These are phyloP conservation scores for Agapornis canus DNA, from an alignment of 2,797 vertebrate species.

Conservation along the genomic window DNA sequence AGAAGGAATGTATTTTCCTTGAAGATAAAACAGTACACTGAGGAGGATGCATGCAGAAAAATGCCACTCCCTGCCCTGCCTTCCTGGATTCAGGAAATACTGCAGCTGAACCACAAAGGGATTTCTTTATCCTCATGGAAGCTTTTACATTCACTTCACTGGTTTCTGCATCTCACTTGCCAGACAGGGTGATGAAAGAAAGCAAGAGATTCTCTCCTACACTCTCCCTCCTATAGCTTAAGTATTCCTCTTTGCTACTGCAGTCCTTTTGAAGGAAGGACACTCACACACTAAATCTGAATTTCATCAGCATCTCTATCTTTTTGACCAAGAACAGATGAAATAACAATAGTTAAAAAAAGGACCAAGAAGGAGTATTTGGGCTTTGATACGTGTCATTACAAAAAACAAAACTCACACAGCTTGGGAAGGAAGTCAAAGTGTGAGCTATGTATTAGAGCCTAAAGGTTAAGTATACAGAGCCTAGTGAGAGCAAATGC, in stretches of 20 bases:
- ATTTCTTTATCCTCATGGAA: background rate
- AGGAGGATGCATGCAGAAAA: background rate
- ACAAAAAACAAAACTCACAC: background rate
- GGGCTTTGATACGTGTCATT: background rate
- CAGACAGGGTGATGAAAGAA: background rate
- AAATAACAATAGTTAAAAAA: background rate
- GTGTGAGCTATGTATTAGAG: background rate
- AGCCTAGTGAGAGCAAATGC: background rate
- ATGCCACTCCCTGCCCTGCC: background rate
- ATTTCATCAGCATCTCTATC: background rate
- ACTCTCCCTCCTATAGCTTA: background rate
- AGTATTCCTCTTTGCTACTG: background rate
- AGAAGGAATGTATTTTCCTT: background rate
- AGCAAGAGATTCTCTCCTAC: background rate
- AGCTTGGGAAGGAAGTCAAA: background rate
- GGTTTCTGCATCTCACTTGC: background rate
- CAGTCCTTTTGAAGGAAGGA: background rate
- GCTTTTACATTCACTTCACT: background rate
- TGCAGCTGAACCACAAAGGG: background rate
- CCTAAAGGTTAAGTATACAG: background rate
- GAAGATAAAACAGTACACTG: background rate
- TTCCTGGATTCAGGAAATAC: background rate
- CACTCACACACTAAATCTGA: background rate
- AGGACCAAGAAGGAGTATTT: background rate
- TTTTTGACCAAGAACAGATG: background rate